Conservation (phyloP, 2,888 invertebrate genomes). For the Drosophila longiperda region DNA sequence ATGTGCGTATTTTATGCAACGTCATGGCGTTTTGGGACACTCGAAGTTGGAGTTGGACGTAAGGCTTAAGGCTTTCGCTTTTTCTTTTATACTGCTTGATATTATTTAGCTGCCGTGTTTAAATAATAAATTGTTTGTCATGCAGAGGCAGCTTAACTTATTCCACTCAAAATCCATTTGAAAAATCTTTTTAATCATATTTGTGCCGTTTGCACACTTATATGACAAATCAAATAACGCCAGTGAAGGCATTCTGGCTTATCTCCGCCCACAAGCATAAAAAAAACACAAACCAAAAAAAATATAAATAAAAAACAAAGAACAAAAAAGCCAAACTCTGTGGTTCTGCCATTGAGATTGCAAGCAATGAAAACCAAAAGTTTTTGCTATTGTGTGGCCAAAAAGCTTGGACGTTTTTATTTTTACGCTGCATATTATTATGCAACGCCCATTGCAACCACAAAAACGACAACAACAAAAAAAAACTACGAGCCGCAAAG, state of each 20-base stretch:
- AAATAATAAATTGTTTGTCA: constrained; percentile 38
- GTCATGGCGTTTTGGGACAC: constrained; percentile 38
- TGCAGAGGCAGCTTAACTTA: constrained; percentile 12
- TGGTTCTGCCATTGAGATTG: constrained; percentile 7
- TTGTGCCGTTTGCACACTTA: neutral
- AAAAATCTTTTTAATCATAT: constrained; percentile 28
- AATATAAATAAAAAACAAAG: neutral
- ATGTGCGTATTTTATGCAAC: constrained; percentile 50
- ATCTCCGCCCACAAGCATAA: constrained; percentile 1
- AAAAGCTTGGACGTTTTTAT: neutral
- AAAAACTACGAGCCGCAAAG: constrained; percentile 1
- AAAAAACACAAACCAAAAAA: neutral
- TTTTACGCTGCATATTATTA: constrained; percentile 21
- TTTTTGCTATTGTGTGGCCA: constrained; percentile 15
- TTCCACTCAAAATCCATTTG: constrained; percentile 11
- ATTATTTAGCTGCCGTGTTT: constrained; percentile 45
- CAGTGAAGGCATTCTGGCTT: neutral
- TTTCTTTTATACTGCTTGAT: constrained; percentile 14
- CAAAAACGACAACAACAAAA: constrained; percentile 7
- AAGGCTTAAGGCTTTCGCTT: constrained; percentile 6
- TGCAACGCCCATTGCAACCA: constrained; percentile 23
- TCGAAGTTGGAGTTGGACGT: constrained; percentile 9
- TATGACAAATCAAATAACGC: constrained; percentile 2
- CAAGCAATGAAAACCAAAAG: constrained; percentile 4
- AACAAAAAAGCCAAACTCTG: neutral